Conservation (phyloP, 2,113 vertebrate species). For the Phoxinus phoxinus region DNA sequence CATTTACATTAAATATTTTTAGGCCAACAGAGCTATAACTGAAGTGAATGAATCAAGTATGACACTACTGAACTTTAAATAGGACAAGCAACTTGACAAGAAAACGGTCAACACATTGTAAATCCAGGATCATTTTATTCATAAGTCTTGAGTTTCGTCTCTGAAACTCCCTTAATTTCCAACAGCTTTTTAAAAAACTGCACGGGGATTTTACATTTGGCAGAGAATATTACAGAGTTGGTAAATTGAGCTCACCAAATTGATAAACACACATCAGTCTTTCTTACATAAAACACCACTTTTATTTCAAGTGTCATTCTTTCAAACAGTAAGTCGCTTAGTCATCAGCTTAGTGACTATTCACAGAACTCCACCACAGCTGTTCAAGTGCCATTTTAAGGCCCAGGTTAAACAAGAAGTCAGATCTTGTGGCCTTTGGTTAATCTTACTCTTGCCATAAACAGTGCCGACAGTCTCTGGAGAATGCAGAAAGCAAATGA, state of each 20-base stretch:
- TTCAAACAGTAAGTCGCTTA: neutral
- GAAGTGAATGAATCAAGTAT: conserved; percentile 4
- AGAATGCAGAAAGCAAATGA: neutral
- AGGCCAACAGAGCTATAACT: neutral
- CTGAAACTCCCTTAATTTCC: conserved; percentile 2
- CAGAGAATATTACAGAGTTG: neutral
- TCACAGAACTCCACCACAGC: neutral
- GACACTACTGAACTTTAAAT: conserved; percentile 11
- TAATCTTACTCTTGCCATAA: neutral
- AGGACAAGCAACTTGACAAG: neutral
- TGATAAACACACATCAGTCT: conserved; percentile 1
- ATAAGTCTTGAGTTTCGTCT: neutral
- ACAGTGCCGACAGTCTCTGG: neutral
- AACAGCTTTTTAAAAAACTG: neutral
- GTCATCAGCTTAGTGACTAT: neutral
- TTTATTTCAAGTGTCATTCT: neutral
- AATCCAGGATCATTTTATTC: neutral
- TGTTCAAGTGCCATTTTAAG: neutral
- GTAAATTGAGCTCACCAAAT: neutral
- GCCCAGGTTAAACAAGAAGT: neutral
- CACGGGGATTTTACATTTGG: conserved; percentile 16
- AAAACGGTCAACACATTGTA: neutral
- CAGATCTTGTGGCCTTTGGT: neutral
- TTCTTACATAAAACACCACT: neutral
- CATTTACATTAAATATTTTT: conserved; percentile 6